Evolutionary conservation across 2,113 vertebrate genomes (phyloP).

Genomic region (Misgurnus anguillicaudatus): DNA sequence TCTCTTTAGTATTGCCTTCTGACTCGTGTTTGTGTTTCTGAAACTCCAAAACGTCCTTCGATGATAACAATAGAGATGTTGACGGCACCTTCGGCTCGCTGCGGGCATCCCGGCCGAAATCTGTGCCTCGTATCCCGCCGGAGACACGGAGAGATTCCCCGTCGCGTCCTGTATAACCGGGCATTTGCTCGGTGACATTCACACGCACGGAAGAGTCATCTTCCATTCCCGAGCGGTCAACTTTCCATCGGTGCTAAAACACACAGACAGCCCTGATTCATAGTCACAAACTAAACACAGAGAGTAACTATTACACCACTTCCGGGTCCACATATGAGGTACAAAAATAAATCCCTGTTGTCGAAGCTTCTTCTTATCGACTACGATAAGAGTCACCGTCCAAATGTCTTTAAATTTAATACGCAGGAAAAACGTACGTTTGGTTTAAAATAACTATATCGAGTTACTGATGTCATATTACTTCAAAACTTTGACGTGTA

Average conservation of each 20-base stretch:
- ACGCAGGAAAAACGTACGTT: neutral
- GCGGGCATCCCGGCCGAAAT: constrained; percentile 56
- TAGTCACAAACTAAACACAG: constrained; percentile 58
- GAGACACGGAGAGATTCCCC: constrained; percentile 64
- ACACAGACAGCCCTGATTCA: constrained; percentile 38
- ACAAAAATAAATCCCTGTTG: constrained; percentile 56
- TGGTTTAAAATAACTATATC: neutral
- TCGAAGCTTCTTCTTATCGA: constrained; percentile 29
- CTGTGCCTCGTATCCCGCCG: constrained; percentile 56
- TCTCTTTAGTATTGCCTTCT: constrained; percentile 55
- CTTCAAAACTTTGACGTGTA: constrained; percentile 11
- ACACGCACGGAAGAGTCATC: constrained; percentile 76
- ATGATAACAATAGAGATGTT: constrained; percentile 3
- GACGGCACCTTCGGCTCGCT: constrained; percentile 33
- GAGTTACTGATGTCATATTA: neutral
- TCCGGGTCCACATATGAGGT: constrained; percentile 74
- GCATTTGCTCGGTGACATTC: constrained; percentile 64
- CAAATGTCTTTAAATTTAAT: neutral
- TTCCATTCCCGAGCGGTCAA: constrained; percentile 78
- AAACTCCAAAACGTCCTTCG: constrained; percentile 44
- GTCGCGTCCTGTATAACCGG: constrained; percentile 65
- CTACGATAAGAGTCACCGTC: neutral
- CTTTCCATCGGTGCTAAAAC: constrained; percentile 70
- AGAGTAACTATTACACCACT: constrained; percentile 70
- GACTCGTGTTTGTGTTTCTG: constrained; percentile 48